phyloP scores from a whole-genome alignment of 2,888 invertebrate species.

The Liopterus haemorrhoidalis region DNA sequence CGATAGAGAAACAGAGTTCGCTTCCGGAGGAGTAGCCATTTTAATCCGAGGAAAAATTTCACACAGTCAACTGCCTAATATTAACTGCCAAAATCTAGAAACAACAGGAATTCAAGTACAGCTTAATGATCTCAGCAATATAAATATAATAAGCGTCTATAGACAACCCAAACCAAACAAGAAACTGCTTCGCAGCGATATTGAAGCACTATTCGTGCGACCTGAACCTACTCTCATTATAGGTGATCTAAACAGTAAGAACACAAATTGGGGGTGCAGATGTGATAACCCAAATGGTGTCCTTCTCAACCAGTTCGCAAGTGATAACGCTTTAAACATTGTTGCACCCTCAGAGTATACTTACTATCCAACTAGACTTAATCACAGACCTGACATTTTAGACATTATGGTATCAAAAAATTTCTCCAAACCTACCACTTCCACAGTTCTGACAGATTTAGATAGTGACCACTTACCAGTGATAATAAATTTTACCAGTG shows the following conservation, averaged over 20 bases:
- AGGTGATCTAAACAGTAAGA: conserved; percentile 22
- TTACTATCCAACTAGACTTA: conserved; percentile 15
- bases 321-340: conserved; percentile 15
- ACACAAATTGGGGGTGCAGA: conserved; percentile 18
- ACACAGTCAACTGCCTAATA: no score
- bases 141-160: no score
- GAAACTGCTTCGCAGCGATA: no score
- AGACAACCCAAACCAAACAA: no score
- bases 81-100: no score
- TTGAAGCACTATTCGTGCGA: no score
- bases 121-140: no score
- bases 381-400: conserved; percentile 19
- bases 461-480: conserved; percentile 17
- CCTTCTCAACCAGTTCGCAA: conserved; percentile 11
- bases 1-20: no score
- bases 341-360: conserved; percentile 18
- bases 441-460: conserved; percentile 19
- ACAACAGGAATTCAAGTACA: no score
- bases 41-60: no score
- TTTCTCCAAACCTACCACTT: conserved; percentile 13
- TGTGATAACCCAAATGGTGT: conserved; percentile 17
- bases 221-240: conserved; percentile 13
- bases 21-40: no score
- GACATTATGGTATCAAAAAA: conserved; percentile 20
- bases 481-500: conserved; percentile 9